These are phyloP conservation scores for Podarcis cretensis DNA, from an alignment of 2,113 vertebrate genomes.

Conservation along the genomic window DNA sequence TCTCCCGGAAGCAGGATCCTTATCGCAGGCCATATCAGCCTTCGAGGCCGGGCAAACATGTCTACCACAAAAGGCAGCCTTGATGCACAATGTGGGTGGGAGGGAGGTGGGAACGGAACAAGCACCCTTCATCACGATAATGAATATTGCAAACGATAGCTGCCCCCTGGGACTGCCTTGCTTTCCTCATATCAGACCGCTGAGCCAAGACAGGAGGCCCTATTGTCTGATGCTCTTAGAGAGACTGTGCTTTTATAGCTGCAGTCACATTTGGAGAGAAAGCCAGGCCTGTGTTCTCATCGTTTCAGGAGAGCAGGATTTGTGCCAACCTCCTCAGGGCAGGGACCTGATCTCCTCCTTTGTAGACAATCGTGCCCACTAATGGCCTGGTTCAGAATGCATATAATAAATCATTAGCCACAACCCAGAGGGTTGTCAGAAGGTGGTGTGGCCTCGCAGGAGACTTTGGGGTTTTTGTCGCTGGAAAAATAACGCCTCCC, in stretches of 20 bases:
- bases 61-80: no score
- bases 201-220: no score
- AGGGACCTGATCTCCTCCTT: not conserved
- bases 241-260: not conserved
- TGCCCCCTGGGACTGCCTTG: not conserved
- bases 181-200: not conserved
- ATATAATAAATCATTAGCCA: no score
- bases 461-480: not conserved
- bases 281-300: not conserved
- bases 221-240: not conserved
- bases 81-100: not conserved
- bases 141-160: not conserved
- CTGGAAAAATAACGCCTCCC: no score
- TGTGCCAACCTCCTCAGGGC: not conserved
- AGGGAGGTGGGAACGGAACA: not conserved
- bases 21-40: not conserved
- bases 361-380: not conserved
- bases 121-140: not conserved
- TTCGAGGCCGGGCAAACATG: no score
- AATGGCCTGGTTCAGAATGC: not conserved
- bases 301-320: not conserved
- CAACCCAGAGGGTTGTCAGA: not conserved
- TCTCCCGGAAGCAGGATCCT: not conserved
- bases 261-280: not conserved
- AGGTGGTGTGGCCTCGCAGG: not conserved